Conservation (phyloP, 2,113 vertebrate genomes). For the Setophaga petechia region DNA sequence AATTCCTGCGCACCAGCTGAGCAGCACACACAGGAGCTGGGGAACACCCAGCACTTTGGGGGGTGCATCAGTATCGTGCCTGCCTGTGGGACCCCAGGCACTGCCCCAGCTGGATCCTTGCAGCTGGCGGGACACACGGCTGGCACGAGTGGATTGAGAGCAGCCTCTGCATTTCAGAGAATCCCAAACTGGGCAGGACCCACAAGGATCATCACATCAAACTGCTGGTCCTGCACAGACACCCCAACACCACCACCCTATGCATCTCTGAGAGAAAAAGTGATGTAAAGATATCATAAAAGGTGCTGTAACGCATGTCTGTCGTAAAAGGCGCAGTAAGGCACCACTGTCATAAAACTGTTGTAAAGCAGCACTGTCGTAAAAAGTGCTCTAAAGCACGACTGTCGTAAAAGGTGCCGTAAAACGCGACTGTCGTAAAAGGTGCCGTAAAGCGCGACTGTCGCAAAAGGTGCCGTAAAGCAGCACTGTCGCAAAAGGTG, state of each 20-base stretch:
- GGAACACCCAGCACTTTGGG: not conserved
- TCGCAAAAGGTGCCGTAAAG: no score
- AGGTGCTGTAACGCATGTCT: no score
- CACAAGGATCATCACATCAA: not conserved
- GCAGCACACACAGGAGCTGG: not conserved
- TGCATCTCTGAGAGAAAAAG: not conserved
- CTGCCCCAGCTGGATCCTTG: accelerated
- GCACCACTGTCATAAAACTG: no score
- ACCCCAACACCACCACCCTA: not conserved
- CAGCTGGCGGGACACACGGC: not conserved
- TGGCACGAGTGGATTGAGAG: accelerated
- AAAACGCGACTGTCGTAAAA: no score
- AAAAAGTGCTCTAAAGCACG: no score
- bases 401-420: no score
- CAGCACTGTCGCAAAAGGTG: no score
- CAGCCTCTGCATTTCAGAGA: not conserved
- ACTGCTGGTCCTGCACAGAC: not conserved
- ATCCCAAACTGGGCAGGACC: not conserved
- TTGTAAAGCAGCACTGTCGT: no score
- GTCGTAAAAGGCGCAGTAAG: no score
- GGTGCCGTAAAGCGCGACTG: no score
- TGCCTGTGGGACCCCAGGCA: not conserved
- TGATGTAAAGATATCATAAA: no score
- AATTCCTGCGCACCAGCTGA: not conserved
- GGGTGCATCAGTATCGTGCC: not conserved